Percentiles rank a stretch among this genome's conserved stretches.
These are phyloP conservation scores for Apotomis turbidana DNA, from an alignment of 2,888 invertebrate genomes.

Conservation along the genomic window DNA sequence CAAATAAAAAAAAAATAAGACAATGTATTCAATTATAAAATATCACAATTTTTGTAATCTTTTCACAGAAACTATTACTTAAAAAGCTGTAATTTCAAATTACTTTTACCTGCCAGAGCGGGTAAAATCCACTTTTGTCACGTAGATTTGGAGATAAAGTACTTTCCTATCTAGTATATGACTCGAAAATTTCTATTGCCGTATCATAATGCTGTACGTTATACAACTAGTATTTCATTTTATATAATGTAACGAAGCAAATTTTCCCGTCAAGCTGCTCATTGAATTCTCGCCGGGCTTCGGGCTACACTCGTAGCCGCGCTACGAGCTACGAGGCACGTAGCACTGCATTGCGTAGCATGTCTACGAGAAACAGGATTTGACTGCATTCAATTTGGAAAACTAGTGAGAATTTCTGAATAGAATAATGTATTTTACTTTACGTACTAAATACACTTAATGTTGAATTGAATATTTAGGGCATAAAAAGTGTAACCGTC, in stretches of 20 bases:
- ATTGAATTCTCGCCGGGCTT: slow-evolving; percentile 17
- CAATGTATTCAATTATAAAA: no score
- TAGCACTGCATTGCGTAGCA: slow-evolving; percentile 32
- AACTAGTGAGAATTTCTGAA: neutral
- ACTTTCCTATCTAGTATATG: no score
- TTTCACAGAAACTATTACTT: no score
- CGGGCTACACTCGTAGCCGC: slow-evolving; percentile 18
- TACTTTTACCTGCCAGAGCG: no score
- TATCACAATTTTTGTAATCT: no score
- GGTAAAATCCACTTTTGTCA: no score
- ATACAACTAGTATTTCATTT: neutral
- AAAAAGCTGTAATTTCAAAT: no score
- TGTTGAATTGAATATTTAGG: no score
- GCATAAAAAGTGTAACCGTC: no score
- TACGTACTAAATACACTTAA: no score
- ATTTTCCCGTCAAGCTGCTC: slow-evolving; percentile 5
- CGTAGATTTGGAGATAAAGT: no score
- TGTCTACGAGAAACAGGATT: slow-evolving; percentile 27
- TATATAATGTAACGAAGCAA: slow-evolving; percentile 6
- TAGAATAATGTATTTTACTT: no score
- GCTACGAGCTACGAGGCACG: slow-evolving; percentile 29
- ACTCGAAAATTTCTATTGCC: neutral
- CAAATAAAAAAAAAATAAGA: neutral
- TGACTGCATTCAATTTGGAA: slow-evolving; percentile 20
- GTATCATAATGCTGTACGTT: neutral